A percentile compares a stretch with the other conserved stretches of the same genome.
Evolutionary conservation across 2,888 invertebrate species (phyloP).

Genomic region (Stenolophus ochropezus): DNA sequence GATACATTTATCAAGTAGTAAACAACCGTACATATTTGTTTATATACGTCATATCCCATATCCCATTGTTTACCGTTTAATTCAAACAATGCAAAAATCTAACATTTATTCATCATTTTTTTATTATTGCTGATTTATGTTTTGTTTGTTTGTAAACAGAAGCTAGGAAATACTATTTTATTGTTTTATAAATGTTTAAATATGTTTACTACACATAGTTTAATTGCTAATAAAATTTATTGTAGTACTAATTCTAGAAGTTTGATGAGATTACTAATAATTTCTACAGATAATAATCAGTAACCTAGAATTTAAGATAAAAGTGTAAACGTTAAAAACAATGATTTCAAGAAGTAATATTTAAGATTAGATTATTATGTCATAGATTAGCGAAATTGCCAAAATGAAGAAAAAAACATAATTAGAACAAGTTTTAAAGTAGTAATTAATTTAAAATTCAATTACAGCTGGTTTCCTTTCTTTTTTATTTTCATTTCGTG

Average conservation of each 20-base stretch:
- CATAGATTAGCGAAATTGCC: neutral
- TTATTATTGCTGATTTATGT: neutral
- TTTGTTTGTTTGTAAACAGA: neutral
- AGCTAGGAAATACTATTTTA: neutral
- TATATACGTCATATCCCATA: conserved; percentile 10
- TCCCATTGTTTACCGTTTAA: conserved; percentile 22
- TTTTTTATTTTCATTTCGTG: neutral
- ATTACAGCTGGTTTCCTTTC: neutral
- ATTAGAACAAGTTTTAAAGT: no score
- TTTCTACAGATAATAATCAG: neutral
- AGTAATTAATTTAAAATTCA: no score
- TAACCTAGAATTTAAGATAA: neutral
- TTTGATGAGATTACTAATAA: neutral
- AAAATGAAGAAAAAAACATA: no score
- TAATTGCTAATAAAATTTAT: neutral
- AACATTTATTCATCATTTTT: neutral
- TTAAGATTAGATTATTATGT: neutral
- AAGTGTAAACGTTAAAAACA: neutral
- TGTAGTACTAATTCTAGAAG: neutral
- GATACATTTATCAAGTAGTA: conserved; percentile 21
- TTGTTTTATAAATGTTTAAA: neutral
- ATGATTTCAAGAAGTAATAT: neutral
- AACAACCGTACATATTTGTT: neutral
- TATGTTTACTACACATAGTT: neutral
- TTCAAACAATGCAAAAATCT: neutral